Evolutionary conservation across 2,113 vertebrate genomes (phyloP), one percentile per base, ranked within the genome.

Genomic region (Argyrosomus japonicus): DNA sequence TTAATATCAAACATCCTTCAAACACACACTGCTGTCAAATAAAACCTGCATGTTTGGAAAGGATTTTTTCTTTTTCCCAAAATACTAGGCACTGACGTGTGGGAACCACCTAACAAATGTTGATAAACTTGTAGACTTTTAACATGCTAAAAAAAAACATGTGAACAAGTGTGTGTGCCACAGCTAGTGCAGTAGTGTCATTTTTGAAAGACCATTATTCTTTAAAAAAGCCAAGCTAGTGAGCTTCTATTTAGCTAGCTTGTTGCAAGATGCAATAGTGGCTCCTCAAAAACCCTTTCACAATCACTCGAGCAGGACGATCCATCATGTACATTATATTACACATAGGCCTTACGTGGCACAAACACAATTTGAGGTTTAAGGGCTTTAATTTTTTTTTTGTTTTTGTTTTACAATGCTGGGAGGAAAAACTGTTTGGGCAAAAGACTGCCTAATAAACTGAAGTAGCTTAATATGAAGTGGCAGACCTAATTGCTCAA

Each of bases 1-100:
- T 43, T 61, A 51, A 77, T 8, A 23, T 50, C 25, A 2, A 6
- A 10, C 7, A 61, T 25, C 10, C 40, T 48, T 68, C 75, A 57
- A 57, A 65, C 10, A 27, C 32, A 51, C 47, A 36, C 58, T 11
- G 50, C 7, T 62, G 40, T 68, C 48, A 77, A 43, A 77, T 27
- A 2, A 58, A 11, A 68, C 29, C 40, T 47, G 19, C 2, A 64
- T 9, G 71, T 17, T 58, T 27, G 27, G 15, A 15, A 8, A 63
- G 36, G 10, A 32, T 51, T 51, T 21, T 50, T 13, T 45, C 1
- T 6, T 27, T 18, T 50, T 14, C 5, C 67, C 18, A 21, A 14
- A n/a, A 54, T 11, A 25, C 10, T 23, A 36, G 40, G 13, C 7
- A 27, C n/a, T 65, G 40, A 10, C 1, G 25, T 51, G 43, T 15